Evolutionary conservation across 2,888 invertebrate species (phyloP).

Genomic region (Acanthopleura granulata): DNA sequence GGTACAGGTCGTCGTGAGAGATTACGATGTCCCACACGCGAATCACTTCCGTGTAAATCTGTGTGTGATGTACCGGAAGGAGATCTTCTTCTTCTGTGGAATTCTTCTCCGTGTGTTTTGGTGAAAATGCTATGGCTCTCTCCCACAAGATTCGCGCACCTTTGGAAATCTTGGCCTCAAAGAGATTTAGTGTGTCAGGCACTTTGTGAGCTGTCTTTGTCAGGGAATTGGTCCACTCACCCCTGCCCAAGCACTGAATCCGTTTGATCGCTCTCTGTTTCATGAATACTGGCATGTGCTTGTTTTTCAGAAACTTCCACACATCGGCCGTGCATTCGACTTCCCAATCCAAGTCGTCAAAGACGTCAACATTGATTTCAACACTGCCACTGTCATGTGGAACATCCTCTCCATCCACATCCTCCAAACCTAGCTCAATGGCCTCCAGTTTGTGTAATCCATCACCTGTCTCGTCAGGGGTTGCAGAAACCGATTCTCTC

Average conservation of each 20-base stretch:
- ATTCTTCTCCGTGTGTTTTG: conserved; percentile 40
- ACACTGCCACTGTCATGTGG: not conserved
- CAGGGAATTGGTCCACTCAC: conserved; percentile 52
- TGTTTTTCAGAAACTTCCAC: conserved; percentile 49
- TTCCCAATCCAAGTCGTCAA: conserved; percentile 60
- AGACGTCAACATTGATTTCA: conserved; percentile 36
- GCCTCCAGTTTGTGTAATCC: not conserved
- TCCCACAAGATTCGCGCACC: conserved; percentile 55
- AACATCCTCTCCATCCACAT: not conserved
- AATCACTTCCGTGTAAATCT: conserved; percentile 56
- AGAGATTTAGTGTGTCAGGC: conserved; percentile 43
- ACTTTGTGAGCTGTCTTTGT: conserved; percentile 43
- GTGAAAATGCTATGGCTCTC: conserved; percentile 56
- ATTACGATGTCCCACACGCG: conserved; percentile 46
- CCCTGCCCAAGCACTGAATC: conserved; percentile 52
- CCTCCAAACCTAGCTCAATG: not conserved
- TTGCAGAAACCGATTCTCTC: no score
- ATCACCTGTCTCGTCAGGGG: no score
- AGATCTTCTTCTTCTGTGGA: conserved; percentile 29
- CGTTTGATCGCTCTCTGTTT: conserved; percentile 47
- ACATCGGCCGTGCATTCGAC: conserved; percentile 61
- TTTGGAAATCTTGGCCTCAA: conserved; percentile 44
- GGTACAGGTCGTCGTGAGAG: conserved; percentile 38
- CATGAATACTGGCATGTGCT: conserved; percentile 39
- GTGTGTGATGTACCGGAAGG: conserved; percentile 31